Percentiles rank a stretch among this genome's conserved stretches.
phyloP scores from a whole-genome alignment of 2,113 vertebrate genomes.

The Salminus brasiliensis region DNA sequence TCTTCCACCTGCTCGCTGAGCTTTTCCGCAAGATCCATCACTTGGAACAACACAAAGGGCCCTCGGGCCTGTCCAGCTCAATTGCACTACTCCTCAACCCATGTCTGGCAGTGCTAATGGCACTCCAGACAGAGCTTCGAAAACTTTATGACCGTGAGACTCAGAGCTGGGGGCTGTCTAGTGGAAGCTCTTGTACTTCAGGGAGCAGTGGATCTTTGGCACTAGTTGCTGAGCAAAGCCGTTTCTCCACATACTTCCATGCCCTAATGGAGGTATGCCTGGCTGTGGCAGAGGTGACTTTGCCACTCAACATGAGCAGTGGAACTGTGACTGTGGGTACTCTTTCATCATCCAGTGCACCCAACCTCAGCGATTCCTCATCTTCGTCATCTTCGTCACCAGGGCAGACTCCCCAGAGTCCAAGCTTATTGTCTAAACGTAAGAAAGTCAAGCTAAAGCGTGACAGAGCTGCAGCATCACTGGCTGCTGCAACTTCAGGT shows the following conservation, averaged over 20 bases:
- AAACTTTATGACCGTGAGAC: conserved; percentile 95
- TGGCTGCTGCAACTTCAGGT: conserved; percentile 70
- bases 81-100: conserved; percentile 94
- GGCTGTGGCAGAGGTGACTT: conserved; percentile 92
- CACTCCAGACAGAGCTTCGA: conserved; percentile 92
- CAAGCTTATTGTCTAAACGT: conserved; percentile 93
- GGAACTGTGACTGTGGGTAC: conserved; percentile 82
- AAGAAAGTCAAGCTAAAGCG: conserved; percentile 99
- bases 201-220: conserved; percentile 66
- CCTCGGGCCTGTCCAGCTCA: conserved; percentile 85
- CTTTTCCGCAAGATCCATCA: conserved; percentile 89
- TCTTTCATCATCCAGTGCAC: conserved; percentile 84
- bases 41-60: conserved; percentile 88
- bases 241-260: conserved; percentile 96
- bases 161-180: conserved; percentile 86
- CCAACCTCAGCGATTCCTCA: conserved; percentile 93
- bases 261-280: conserved; percentile 96
- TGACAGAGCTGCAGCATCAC: conserved; percentile 83
- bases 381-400: conserved; percentile 95
- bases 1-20: conserved; percentile 92
- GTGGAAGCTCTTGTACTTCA: conserved; percentile 63
- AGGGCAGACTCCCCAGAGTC: conserved; percentile 95
- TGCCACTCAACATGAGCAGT: conserved; percentile 88
- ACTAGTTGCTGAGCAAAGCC: conserved; percentile 82
- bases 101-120: conserved; percentile 95